phyloP scores from a whole-genome alignment of 1,140 invertebrate genomes.

The Magallana angulata region DNA sequence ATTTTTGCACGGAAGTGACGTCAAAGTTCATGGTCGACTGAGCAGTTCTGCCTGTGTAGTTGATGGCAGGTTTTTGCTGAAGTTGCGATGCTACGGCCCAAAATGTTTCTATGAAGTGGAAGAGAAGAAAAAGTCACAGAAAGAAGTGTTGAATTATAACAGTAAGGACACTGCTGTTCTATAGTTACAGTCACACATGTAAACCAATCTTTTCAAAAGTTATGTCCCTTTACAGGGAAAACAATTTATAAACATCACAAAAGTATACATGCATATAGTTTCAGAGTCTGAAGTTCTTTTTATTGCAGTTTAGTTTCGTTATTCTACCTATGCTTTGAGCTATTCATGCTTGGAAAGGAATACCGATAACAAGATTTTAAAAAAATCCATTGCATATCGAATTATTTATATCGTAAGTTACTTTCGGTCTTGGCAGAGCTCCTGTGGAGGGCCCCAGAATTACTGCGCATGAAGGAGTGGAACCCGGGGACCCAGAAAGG shows the following conservation, averaged over 20 bases:
- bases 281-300: too few relatives aligned
- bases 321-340: too few relatives aligned
- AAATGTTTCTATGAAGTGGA: conserved; percentile 65
- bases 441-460: conserved; percentile 95
- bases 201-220: too few relatives aligned
- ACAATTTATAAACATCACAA: too few relatives aligned
- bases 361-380: too few relatives aligned
- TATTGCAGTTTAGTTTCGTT: too few relatives aligned
- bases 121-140: neutral
- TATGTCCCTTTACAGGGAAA: too few relatives aligned
- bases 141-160: neutral
- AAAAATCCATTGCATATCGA: too few relatives aligned
- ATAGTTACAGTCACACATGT: too few relatives aligned
- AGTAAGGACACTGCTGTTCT: neutral
- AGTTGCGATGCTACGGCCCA: conserved; percentile 98
- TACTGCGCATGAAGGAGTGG: conserved; percentile 82
- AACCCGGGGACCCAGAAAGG: conserved; percentile 89
- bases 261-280: too few relatives aligned
- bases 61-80: conserved; percentile 96
- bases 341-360: too few relatives aligned
- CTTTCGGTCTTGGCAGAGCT: conserved; percentile 60
- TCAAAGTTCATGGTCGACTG: conserved; percentile 94
- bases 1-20: conserved; percentile 93
- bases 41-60: conserved; percentile 99
- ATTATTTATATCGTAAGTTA: neutral